A percentile compares a stretch with the other conserved stretches of the same genome.
These are phyloP conservation scores for Pempheris klunzingeri DNA, from an alignment of 2,797 vertebrate species.

Conservation along the genomic window DNA sequence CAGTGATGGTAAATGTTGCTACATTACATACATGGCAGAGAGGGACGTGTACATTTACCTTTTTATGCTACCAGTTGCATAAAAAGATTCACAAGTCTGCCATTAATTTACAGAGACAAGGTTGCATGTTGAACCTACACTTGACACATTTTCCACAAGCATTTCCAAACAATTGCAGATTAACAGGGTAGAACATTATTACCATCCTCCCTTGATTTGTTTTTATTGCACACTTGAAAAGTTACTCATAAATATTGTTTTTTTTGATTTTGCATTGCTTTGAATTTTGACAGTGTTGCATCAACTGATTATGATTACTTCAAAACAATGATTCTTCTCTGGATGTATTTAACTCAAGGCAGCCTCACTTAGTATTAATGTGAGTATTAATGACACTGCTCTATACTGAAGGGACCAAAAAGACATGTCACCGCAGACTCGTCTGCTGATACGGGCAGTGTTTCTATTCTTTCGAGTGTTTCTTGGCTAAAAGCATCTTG, in stretches of 20 bases:
- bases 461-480: slow-evolving; percentile 13
- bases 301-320: slow-evolving; percentile 17
- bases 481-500: slow-evolving; percentile 34
- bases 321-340: slow-evolving; percentile 4
- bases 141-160: slow-evolving; percentile 1
- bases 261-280: slow-evolving; percentile 18
- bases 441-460: slow-evolving; percentile 34
- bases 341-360: slow-evolving; percentile 25
- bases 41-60: neutral
- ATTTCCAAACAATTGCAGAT: slow-evolving; percentile 1
- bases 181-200: slow-evolving; percentile 17
- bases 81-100: neutral
- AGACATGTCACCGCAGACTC: slow-evolving; percentile 58
- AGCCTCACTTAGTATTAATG: slow-evolving; percentile 24
- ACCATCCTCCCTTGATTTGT: slow-evolving; percentile 2
- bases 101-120: slow-evolving; percentile 6
- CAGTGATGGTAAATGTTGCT: neutral
- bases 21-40: neutral
- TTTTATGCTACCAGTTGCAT: neutral
- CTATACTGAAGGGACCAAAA: slow-evolving; percentile 61
- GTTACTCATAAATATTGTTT: neutral
- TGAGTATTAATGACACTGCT: slow-evolving; percentile 38
- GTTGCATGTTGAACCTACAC: slow-evolving; percentile 31
- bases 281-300: slow-evolving; percentile 22
- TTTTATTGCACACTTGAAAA: slow-evolving; percentile 25